These are phyloP conservation scores for Drosophila neoperkinsi DNA, from an alignment of 2,888 invertebrate genomes.

Conservation along the genomic window DNA sequence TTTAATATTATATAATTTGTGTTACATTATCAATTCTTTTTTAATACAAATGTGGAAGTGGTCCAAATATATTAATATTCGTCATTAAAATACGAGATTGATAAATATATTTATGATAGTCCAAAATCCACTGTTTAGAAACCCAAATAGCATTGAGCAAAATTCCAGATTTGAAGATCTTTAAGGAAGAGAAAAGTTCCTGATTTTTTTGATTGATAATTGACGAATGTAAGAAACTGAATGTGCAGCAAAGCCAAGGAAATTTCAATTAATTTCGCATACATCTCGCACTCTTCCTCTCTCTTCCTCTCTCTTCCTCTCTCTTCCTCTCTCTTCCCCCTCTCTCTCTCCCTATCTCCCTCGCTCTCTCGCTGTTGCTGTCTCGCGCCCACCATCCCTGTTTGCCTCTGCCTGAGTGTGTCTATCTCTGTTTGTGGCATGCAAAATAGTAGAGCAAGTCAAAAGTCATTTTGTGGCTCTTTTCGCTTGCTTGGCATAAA, in stretches of 20 bases:
- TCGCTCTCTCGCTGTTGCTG: not conserved
- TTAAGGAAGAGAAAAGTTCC: not conserved
- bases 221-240: slow-evolving; percentile 9
- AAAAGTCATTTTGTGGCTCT: slow-evolving; percentile 63
- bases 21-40: not conserved
- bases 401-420: not conserved
- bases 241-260: slow-evolving; percentile 2
- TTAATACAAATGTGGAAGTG: not conserved
- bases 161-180: not conserved
- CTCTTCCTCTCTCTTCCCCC: not conserved
- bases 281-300: not conserved
- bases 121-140: not conserved
- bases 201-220: not conserved
- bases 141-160: not conserved
- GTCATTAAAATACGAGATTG: not conserved
- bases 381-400: not conserved
- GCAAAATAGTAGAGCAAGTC: slow-evolving; percentile 66
- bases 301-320: not conserved
- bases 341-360: too few relatives aligned
- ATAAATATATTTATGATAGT: not conserved
- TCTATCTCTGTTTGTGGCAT: slow-evolving; percentile 3
- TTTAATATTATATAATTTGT: not conserved
- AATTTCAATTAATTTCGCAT: slow-evolving; percentile 25
- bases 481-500: slow-evolving; percentile 73
- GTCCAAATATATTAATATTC: accelerated